phyloP scores from a whole-genome alignment of 2,113 vertebrate genomes.

The Rallus limicola region DNA sequence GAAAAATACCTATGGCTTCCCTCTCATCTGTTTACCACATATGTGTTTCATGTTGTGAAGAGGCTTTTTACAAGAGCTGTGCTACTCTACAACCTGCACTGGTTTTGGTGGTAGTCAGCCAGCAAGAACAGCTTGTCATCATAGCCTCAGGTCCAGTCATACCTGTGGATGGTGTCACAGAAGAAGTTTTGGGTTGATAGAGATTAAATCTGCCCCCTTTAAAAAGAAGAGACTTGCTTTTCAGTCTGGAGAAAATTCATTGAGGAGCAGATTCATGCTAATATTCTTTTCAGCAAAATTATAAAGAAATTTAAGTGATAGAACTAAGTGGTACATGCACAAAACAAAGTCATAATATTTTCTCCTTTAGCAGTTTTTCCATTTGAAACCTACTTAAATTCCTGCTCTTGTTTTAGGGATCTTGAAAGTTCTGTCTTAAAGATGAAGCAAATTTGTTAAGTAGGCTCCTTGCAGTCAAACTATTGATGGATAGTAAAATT shows the following conservation, averaged over 20 bases:
- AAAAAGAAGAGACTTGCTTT: neutral
- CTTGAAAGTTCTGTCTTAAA: neutral
- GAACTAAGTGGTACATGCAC: neutral
- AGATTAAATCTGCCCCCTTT: neutral
- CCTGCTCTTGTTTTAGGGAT: neutral
- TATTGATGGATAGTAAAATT: neutral
- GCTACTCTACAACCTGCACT: neutral
- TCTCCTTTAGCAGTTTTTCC: neutral
- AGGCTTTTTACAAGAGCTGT: neutral
- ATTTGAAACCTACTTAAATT: neutral
- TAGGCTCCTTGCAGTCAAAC: neutral
- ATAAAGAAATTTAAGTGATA: neutral
- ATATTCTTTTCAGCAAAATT: neutral
- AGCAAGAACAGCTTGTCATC: neutral
- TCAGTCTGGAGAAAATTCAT: neutral
- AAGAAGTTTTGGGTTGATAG: neutral
- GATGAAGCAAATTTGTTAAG: neutral
- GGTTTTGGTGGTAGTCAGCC: neutral
- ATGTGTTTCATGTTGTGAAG: neutral
- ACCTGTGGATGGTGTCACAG: fast-evolving
- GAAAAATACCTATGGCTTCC: neutral
- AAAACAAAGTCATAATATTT: neutral
- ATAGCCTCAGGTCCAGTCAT: neutral
- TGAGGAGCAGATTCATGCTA: neutral
- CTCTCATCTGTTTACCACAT: neutral